These are phyloP conservation scores for Trichogramma dendrolimi DNA, from an alignment of 2,888 invertebrate genomes.

Conservation along the genomic window DNA sequence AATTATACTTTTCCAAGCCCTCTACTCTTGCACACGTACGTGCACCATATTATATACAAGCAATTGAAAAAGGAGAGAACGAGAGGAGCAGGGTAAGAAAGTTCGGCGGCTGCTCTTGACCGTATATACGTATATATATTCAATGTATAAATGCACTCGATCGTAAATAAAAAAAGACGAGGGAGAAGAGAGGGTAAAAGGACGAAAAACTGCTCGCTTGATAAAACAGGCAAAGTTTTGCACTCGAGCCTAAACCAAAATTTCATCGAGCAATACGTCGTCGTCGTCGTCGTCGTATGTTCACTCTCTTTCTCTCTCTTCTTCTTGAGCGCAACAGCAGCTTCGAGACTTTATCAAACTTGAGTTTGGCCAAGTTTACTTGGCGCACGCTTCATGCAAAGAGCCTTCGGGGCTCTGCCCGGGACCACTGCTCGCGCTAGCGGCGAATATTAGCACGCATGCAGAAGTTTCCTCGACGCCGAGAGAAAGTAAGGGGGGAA, in stretches of 20 bases:
- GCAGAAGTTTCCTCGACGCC: too few species aligned
- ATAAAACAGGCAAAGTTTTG: conserved; percentile 36
- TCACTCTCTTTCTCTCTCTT: not conserved
- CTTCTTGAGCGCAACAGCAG: too few species aligned
- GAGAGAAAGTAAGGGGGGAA: conserved; percentile 26
- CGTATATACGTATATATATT: too few species aligned
- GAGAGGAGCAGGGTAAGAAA: too few species aligned
- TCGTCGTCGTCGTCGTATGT: not conserved
- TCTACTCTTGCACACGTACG: too few species aligned
- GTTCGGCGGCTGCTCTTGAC: too few species aligned
- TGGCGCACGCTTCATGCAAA: not conserved
- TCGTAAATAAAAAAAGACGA: too few species aligned
- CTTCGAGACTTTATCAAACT: conserved; percentile 24
- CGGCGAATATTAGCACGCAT: not conserved
- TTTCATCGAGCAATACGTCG: conserved; percentile 27
- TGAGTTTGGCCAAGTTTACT: conserved; percentile 22
- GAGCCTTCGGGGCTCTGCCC: not conserved
- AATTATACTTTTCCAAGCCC: too few species aligned
- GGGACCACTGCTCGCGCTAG: not conserved
- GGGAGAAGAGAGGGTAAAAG: not conserved
- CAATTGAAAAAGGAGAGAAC: too few species aligned
- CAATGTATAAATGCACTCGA: too few species aligned
- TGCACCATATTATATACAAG: too few species aligned
- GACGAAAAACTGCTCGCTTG: too few species aligned
- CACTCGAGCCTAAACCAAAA: conserved; percentile 33